Evolutionary conservation across 2,888 invertebrate species (phyloP), one percentile per base, ranked within the genome.

Genomic region (Rotaria macrura): DNA sequence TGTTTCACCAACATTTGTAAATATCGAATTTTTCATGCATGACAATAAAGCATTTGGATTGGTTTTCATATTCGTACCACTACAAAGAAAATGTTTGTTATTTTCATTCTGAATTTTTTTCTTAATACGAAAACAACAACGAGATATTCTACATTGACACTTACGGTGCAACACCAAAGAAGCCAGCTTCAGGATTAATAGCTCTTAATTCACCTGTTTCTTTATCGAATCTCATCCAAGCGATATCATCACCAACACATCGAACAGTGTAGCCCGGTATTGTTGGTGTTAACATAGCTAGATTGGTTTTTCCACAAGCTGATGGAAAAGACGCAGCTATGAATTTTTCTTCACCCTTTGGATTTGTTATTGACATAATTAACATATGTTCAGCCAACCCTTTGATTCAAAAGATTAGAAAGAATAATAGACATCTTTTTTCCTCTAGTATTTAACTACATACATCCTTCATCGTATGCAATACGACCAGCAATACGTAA

Each of bases 271-370:
- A 92, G 25, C 97, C 97, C 0, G 96, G 95, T 52, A 99, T 91
- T 0, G 95, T 93, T 0, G 99, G 96, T 20, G 94, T 95, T 94
- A 99, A 93, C 99, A 99, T 99, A 29, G 99, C 99, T 87, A 99
- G 92, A 92, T 99, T 99, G 34, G 99, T 99, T 91, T 99, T 99
- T 49, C 99, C 99, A 90, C 99, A 99, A 17, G 98, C 98, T 29
- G 86, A 86, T 0, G 99, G 99, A 91, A 99, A 99, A 0, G 99
- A 99, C 0, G 98, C 99, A 0, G 96, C 97, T 87, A 99, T 94
- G 92, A 97, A 98, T 84, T 94, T 94, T 88, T 90, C 91, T 86
- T 93, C 93, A 0, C 97, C 96, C 89, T 94, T 92, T 0, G 96
- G 95, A 91, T 95, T 94, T 0, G 97, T 97, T 87, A 98, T 94